These are phyloP conservation scores for Okapia johnstoni DNA, from an alignment of 2,113 vertebrate genomes.

Conservation along the genomic window DNA sequence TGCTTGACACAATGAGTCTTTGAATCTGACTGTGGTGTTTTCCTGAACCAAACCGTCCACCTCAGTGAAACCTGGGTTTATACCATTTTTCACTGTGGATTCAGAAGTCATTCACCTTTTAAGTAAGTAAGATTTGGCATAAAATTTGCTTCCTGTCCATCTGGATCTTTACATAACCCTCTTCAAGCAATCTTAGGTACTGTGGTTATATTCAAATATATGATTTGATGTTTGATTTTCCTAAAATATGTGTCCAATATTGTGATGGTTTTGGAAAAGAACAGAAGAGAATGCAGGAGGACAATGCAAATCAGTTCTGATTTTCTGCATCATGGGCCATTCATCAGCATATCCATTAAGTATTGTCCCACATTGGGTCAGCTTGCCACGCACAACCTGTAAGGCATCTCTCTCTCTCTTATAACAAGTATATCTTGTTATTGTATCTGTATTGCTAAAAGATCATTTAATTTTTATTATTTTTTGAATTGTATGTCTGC, in stretches of 20 bases:
- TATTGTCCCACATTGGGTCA: not conserved
- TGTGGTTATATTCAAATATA: not conserved
- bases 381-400: not conserved
- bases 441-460: not conserved
- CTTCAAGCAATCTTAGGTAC: not conserved
- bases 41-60: not conserved
- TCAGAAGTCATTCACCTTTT: not conserved
- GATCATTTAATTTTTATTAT: not conserved
- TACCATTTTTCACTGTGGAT: not conserved
- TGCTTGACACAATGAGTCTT: not conserved
- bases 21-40: not conserved
- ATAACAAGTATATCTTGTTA: not conserved
- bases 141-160: not conserved
- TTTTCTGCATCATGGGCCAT: rapidly evolving
- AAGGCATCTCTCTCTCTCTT: not conserved
- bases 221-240: not conserved
- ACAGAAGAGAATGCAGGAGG: not conserved
- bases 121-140: not conserved
- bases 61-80: not conserved
- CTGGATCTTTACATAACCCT: not conserved
- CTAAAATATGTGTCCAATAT: not conserved
- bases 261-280: not conserved
- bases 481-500: not conserved
- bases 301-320: not conserved
- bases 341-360: rapidly evolving